Evolutionary conservation across 35 echinoderm and acorn worm genomes (phyloP), one percentile per base, ranked within the genome.

Genomic region (Eucidaris tribuloides): DNA sequence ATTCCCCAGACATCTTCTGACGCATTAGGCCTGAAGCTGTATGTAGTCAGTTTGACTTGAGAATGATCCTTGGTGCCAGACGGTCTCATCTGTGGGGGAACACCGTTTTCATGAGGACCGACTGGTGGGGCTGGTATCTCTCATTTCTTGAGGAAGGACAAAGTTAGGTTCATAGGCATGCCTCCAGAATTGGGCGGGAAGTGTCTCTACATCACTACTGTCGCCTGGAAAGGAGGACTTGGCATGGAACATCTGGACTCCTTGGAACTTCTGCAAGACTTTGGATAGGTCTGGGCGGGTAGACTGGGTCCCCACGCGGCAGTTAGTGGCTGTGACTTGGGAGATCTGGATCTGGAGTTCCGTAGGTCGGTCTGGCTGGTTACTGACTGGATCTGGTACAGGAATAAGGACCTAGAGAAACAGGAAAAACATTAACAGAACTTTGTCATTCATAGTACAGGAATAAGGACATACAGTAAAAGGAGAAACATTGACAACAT

Each of bases 361-460:
- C 34, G 89, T 83, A 2, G 96, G 96, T 20, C 96, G 40, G 76
- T 99, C 96, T 63, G 96, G 96, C 30, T 99, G 96, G 32, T 83
- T 83, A 17, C 35, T 18, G 0, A 88, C 89, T 29, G 82, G 66
- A 22, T 42, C 42, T 43, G 89, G 82, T 28, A 83, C 83, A 57
- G 91, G 96, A 58, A 99, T 40, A 38, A 92, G 86, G 13, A 99
- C 60, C 96, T 99, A 46, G 29, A 37, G 25, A 65, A 63, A 79
- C 19, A 49, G 4, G 59, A 56, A 89, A 3, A 37, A 24, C 41
- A 9, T 9, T 25, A 15, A 63, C 36, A 2, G 36, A 32, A 24
- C 18, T 14, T 7, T 1, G 55, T 58, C 22, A 59, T n/a, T n/a
- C n/a, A n/a, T n/a, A n/a, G n/a, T n/a, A n/a, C n/a, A n/a, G n/a